Evolutionary conservation across 2,113 vertebrate genomes (phyloP).

Genomic region (Connochaetes taurinus): DNA sequence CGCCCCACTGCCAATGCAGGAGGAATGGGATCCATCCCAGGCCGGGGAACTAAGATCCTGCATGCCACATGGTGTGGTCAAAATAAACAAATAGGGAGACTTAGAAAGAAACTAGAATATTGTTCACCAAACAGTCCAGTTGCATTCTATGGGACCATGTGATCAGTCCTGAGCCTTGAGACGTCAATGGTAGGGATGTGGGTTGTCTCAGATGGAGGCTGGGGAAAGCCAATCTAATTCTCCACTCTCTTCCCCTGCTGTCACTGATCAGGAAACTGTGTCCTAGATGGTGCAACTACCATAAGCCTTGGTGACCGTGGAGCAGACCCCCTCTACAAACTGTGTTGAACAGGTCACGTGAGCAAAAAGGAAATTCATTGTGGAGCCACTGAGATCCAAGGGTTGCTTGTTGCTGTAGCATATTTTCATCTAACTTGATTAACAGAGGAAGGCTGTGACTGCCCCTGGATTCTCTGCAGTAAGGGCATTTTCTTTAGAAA

Average conservation of each 20-base stretch:
- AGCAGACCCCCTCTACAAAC: background rate
- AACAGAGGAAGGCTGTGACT: background rate
- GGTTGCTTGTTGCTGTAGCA: too few species aligned
- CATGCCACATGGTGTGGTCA: background rate
- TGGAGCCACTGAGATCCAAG: background rate
- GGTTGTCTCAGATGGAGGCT: background rate
- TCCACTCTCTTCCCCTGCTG: background rate
- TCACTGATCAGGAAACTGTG: background rate
- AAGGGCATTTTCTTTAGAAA: background rate
- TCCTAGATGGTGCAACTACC: background rate
- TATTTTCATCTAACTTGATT: background rate
- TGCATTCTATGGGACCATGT: background rate
- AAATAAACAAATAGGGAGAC: background rate
- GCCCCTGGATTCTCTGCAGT: background rate
- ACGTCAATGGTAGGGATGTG: too few species aligned
- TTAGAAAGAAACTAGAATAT: background rate
- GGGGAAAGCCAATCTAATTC: background rate
- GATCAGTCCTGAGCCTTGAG: background rate
- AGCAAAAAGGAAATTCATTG: background rate
- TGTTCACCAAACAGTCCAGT: fast-evolving
- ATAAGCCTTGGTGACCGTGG: fast-evolving
- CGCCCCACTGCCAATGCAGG: background rate
- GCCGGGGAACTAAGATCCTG: background rate
- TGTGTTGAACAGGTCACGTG: fast-evolving
- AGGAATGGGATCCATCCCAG: background rate